Evolutionary conservation across 2,888 invertebrate species (phyloP), one percentile per base, ranked within the genome.

Genomic region (Campopleginae sp.): DNA sequence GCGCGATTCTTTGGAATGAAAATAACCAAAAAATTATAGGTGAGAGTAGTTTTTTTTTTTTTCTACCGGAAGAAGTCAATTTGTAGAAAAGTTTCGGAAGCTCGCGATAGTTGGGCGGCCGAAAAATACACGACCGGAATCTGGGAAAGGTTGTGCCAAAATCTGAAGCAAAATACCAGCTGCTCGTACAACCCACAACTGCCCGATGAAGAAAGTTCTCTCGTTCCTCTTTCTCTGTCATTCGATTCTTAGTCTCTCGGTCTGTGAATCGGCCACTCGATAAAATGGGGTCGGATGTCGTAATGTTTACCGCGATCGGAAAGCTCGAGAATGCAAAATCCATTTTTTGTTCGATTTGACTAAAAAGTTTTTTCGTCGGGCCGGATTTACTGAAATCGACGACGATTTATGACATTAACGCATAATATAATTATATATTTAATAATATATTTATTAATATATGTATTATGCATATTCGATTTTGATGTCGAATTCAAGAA

Each of bases 81-180:
- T 27, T 12, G 27, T 14, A 5, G 33, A 38, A 68, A 27, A 72
- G n/a, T 48, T 63, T 42, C 48, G 23, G 27, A 58, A 61, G 74
- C 42, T 14, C 31, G 58, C 31, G 58, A 66, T 75, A 76, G 48
- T 75, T 19, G 48, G 61, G 27, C 17, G 65, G 51, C n/a, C 33
- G 33, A 71, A 74, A 6, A 19, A 65, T 65, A 44, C 23, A 72
- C 76, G 63, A 81, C n/a, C 19, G 42, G 42, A 44, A 75, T 68
- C 66, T n/a, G 19, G 1, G 65, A 42, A 48, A 65, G 14, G n/a
- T 77, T 51, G 77, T 82, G 71, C 77, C 82, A 77, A 72, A 71
- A 66, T 65, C 54, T 42, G 8, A 51, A 74, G 65, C 38, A 44
- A 66, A 63, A 54, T 48, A 38, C 70, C 68, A 75, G 68, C 68